phyloP scores from a whole-genome alignment of 2,888 invertebrate species.

The Xestia c-nigrum region DNA sequence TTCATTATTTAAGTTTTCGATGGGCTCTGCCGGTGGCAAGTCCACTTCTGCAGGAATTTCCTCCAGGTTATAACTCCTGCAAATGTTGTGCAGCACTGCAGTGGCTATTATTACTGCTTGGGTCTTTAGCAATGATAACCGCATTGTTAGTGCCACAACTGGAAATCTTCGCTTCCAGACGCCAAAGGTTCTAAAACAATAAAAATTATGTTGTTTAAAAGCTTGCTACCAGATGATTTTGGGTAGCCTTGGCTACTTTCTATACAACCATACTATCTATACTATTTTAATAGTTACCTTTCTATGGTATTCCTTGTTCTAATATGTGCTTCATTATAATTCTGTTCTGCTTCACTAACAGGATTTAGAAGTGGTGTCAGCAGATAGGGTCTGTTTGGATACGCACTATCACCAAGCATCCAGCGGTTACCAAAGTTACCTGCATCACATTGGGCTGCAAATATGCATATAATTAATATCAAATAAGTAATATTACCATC shows the following conservation, averaged over 20 bases:
- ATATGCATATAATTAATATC: not conserved
- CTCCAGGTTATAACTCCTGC: not conserved
- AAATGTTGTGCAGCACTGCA: conserved; percentile 3
- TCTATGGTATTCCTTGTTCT: conserved; percentile 3
- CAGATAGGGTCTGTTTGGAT: conserved; percentile 27
- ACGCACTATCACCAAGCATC: conserved; percentile 6
- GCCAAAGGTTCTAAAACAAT: too few relatives aligned
- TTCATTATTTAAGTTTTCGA: too few relatives aligned
- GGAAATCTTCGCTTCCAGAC: not conserved
- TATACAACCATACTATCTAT: not conserved
- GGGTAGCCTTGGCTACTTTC: too few relatives aligned
- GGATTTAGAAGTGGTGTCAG: conserved; percentile 1
- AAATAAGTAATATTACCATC: not conserved
- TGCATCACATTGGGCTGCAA: conserved; percentile 7
- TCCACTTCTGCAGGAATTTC: not conserved
- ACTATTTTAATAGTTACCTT: not conserved
- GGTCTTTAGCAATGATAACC: not conserved
- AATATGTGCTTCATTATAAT: not conserved
- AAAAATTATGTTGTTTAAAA: too few relatives aligned
- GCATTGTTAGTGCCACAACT: not conserved
- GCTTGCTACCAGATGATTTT: too few relatives aligned
- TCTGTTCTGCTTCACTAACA: not conserved
- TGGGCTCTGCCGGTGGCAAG: not conserved
- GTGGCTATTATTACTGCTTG: not conserved
- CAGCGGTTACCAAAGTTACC: conserved; percentile 11